A percentile compares a stretch with the other conserved stretches of the same genome.
Evolutionary conservation across 2,113 vertebrate genomes (phyloP).

Genomic region (Phyllostomus discolor): DNA sequence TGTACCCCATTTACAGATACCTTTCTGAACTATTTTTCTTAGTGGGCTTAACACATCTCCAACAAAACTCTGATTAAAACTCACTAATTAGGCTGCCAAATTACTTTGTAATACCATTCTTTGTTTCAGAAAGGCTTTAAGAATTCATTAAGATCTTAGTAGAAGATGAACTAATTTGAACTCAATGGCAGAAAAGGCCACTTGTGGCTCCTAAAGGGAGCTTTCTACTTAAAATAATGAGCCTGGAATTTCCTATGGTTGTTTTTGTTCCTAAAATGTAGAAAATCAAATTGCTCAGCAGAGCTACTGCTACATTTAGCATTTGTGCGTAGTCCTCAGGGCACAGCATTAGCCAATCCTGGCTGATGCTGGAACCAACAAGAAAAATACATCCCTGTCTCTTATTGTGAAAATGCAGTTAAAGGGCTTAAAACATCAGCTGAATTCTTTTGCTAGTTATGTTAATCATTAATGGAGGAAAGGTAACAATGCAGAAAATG

Average conservation of each 20-base stretch:
- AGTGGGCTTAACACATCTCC: background rate
- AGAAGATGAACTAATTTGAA: background rate
- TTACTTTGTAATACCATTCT: background rate
- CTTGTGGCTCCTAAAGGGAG: background rate
- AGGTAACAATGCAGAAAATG: background rate
- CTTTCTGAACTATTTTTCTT: background rate
- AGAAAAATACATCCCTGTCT: background rate
- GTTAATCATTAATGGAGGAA: background rate
- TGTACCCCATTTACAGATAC: background rate
- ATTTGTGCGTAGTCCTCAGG: background rate
- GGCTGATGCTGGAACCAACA: background rate
- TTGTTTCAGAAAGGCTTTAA: conserved; percentile 8
- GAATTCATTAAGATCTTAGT: background rate
- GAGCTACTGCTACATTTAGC: background rate
- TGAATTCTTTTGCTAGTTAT: background rate
- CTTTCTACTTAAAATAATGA: conserved; percentile 27
- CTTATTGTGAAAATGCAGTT: background rate
- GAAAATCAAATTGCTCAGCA: background rate
- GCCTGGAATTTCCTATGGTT: background rate
- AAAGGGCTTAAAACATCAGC: background rate
- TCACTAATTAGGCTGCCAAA: background rate
- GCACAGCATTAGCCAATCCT: background rate
- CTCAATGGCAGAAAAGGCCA: background rate
- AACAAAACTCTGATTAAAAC: background rate
- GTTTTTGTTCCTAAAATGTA: background rate